These are phyloP conservation scores for Phrynocephalus vlangalii DNA, from an alignment of 2,797 vertebrate genomes.

Conservation along the genomic window DNA sequence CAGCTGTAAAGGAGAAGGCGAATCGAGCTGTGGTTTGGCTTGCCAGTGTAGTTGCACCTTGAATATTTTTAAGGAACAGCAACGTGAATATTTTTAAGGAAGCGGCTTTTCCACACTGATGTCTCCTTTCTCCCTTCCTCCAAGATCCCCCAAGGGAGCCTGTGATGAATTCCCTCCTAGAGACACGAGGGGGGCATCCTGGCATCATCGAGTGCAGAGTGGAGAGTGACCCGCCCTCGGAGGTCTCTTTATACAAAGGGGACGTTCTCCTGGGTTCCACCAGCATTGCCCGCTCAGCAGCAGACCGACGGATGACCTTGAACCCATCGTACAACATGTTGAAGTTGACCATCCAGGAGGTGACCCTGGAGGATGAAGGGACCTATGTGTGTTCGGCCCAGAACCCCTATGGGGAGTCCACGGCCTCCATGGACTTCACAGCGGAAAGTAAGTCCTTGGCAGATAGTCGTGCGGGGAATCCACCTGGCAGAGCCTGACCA, in stretches of 20 bases:
- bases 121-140: not conserved
- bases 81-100: not conserved
- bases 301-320: constrained; percentile 25
- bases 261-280: constrained; percentile 51
- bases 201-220: constrained; percentile 74
- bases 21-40: no score
- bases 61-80: no score
- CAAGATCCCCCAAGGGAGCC: constrained; percentile 70
- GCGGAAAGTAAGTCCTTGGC: constrained; percentile 72
- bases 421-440: constrained; percentile 46
- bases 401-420: constrained; percentile 65
- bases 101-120: no score
- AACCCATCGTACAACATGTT: constrained; percentile 63
- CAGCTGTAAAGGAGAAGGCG: no score
- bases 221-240: constrained; percentile 75
- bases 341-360: constrained; percentile 67
- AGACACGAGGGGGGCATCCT: constrained; percentile 50
- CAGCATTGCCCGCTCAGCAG: fast-evolving
- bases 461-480: no score
- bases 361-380: constrained; percentile 76
- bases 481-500: no score
- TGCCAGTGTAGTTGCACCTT: no score
- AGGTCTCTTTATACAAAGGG: constrained; percentile 59
- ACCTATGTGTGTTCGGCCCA: constrained; percentile 72
- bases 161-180: constrained; percentile 68